phyloP scores from a whole-genome alignment of 2,888 invertebrate genomes.

The Drosophila atripex region DNA sequence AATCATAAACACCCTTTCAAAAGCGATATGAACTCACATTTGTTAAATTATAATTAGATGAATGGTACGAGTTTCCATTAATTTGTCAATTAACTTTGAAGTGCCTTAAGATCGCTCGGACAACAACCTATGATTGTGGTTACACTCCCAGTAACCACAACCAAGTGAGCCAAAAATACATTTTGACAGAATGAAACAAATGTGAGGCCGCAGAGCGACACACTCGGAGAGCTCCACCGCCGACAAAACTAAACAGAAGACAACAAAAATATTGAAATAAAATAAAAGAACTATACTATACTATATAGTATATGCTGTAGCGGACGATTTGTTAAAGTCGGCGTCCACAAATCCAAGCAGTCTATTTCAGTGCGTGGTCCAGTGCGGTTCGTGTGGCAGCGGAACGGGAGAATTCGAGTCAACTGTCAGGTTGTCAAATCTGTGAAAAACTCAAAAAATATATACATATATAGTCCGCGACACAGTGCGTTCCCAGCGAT shows the following conservation, averaged over 20 bases:
- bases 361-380: slow-evolving; percentile 83
- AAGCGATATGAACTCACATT: no score
- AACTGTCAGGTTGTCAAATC: slow-evolving; percentile 65
- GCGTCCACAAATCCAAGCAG: slow-evolving; percentile 61
- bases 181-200: slow-evolving; percentile 46
- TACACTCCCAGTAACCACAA: slow-evolving; percentile 7
- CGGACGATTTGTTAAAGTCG: slow-evolving; percentile 17
- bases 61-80: no score
- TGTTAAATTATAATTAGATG: no score
- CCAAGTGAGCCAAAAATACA: slow-evolving; percentile 32
- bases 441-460: slow-evolving; percentile 47
- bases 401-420: slow-evolving; percentile 9
- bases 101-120: background rate
- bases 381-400: slow-evolving; percentile 71
- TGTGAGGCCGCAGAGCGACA: slow-evolving; percentile 27
- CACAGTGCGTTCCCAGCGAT: slow-evolving; percentile 19
- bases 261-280: slow-evolving; percentile 26
- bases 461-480: slow-evolving; percentile 31
- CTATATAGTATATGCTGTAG: slow-evolving; percentile 18
- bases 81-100: slow-evolving; percentile 1
- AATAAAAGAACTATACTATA: slow-evolving; percentile 34
- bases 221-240: slow-evolving; percentile 40
- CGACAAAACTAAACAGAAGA: slow-evolving; percentile 14
- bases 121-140: background rate
- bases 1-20: slow-evolving; percentile 21